Evolutionary conservation across 2,113 vertebrate species (phyloP).

Genomic region (Brachypodius melanocephalos): DNA sequence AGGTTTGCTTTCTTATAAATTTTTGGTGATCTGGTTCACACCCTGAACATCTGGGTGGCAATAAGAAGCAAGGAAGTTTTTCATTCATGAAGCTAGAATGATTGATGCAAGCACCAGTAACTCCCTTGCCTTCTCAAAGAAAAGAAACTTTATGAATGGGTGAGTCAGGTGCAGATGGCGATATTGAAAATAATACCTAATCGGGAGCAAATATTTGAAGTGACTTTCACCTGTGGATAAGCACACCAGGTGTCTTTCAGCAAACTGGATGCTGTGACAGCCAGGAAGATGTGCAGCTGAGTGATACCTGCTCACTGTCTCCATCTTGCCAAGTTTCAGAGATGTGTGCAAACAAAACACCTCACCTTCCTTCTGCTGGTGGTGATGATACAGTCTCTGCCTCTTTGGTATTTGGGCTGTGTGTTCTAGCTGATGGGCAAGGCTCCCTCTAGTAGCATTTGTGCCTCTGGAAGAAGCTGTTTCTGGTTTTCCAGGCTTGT

Average conservation of each 20-base stretch:
- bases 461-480: background rate
- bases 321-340: background rate
- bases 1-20: background rate
- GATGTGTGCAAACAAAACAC: background rate
- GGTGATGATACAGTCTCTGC: background rate
- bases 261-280: background rate
- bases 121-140: background rate
- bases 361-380: background rate
- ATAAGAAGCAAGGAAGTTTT: background rate
- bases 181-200: background rate
- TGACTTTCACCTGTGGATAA: background rate
- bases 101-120: background rate
- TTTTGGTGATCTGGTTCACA: background rate
- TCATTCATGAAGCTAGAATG: background rate
- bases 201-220: constrained; percentile 5
- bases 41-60: background rate
- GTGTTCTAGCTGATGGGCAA: background rate
- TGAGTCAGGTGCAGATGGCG: constrained; percentile 22
- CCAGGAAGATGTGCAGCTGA: background rate
- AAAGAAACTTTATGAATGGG: constrained; percentile 13
- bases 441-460: background rate
- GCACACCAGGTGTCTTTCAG: background rate
- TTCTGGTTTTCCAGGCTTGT: background rate
- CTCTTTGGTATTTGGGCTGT: background rate
- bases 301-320: background rate